Evolutionary conservation across 2,888 invertebrate genomes (phyloP), one percentile per base, ranked within the genome.

Genomic region (Microchrysa polita): DNA sequence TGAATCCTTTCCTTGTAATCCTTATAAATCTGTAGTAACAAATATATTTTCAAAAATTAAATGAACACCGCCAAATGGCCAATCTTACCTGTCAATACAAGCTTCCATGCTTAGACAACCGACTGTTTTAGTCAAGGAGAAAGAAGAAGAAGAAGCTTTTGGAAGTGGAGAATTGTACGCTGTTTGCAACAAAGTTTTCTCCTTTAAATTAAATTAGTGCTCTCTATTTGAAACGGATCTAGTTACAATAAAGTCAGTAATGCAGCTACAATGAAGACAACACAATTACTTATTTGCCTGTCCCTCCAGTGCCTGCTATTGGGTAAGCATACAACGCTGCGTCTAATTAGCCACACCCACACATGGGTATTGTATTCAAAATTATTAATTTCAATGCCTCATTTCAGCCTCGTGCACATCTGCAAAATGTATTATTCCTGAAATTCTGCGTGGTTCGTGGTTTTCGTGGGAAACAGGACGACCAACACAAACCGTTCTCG

Each of bases 391-490:
- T 34, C 27, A 34, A 34, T 34, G 4, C n/a, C n/a, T 42, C 12
- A 42, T 67, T 73, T 16, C 63, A 74, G 74, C 44, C 34, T 10
- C 10, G 2, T 18, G 20, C 23, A 12, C 53, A 14, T 55, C 55
- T 4, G 44, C 72, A 12, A 16, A 87, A 74, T 95, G 95, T 82
- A 87, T 88, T 27, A 93, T 96, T 81, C 95, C 96, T 34, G 81
- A 89, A 77, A 90, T 93, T 60, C 84, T 96, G 65, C 88, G 94
- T 79, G 96, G 95, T 75, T 89, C 93, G 42, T 96, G 96, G 96
- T 96, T 95, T 85, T 95, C 95, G 1, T 92, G 94, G 88, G 96
- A 96, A 87, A 91, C 90, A 86, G 94, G 94, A 10, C 87, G 88
- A 79, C 93, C 94, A 79, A 94, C 94, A 0, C 87, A 91, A 61